phyloP scores from a whole-genome alignment of 2,888 invertebrate genomes.

The Patella caerulea region DNA sequence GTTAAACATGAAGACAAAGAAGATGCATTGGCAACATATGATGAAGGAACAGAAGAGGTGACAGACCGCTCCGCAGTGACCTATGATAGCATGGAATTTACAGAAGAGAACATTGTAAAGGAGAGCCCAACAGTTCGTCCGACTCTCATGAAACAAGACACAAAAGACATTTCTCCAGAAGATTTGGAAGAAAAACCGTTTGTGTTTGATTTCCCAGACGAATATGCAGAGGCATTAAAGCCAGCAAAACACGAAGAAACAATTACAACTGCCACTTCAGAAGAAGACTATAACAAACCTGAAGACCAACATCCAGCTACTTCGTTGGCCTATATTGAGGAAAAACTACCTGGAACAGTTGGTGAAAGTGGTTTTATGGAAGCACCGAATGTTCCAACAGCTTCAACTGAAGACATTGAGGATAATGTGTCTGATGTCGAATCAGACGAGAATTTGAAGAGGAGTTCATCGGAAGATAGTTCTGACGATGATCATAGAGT shows the following conservation, averaged over 20 bases:
- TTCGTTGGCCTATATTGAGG: background rate
- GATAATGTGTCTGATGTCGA: background rate
- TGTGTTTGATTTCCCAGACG: slow-evolving; percentile 55
- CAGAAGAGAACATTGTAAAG: slow-evolving; percentile 33
- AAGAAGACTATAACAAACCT: background rate
- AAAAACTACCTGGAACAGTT: background rate
- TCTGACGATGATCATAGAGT: slow-evolving; percentile 56
- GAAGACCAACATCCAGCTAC: background rate
- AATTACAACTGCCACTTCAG: background rate
- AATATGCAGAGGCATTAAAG: slow-evolving; percentile 16
- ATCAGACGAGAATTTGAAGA: slow-evolving; percentile 15
- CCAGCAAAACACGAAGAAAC: background rate
- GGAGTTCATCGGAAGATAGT: slow-evolving; percentile 42
- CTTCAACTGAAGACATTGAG: slow-evolving; percentile 15
- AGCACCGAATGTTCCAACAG: background rate
- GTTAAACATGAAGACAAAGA: slow-evolving; percentile 41
- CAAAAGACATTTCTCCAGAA: slow-evolving; percentile 59
- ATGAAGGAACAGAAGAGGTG: slow-evolving; percentile 37
- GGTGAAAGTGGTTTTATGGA: slow-evolving; percentile 10
- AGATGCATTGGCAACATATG: slow-evolving; percentile 34
- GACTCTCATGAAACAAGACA: slow-evolving; percentile 35
- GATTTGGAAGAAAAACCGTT: slow-evolving; percentile 55
- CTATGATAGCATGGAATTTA: slow-evolving; percentile 31
- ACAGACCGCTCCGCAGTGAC: slow-evolving; percentile 24
- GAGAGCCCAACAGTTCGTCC: background rate